phyloP scores from a whole-genome alignment of 1,140 invertebrate genomes.

The Drosophila insularis region DNA sequence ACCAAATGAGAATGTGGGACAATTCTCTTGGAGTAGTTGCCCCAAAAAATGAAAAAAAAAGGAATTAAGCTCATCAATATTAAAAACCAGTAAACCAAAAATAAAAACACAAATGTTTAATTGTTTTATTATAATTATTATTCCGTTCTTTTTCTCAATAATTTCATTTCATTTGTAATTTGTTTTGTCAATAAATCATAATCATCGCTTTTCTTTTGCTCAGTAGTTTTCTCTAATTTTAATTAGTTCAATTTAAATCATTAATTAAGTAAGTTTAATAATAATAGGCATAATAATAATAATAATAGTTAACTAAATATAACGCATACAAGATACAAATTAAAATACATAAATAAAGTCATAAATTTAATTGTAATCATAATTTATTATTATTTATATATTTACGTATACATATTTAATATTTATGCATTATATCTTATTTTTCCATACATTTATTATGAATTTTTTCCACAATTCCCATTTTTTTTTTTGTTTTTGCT shows the following conservation, averaged over 20 bases:
- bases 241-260: conserved; percentile 71
- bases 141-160: conserved; percentile 62
- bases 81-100: conserved; percentile 24
- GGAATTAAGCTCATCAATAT: background rate
- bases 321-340: conserved; percentile 78
- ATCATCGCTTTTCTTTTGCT: conserved; percentile 50
- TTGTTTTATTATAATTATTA: conserved; percentile 11
- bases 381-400: conserved; percentile 69
- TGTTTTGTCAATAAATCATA: conserved; percentile 61
- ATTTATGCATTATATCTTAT: conserved; percentile 47
- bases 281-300: conserved; percentile 38
- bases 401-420: conserved; percentile 62
- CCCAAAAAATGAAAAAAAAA: conserved; percentile 1
- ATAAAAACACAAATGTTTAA: conserved; percentile 47
- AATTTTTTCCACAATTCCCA: background rate
- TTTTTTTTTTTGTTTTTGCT: conserved; percentile 21
- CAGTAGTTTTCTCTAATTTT: conserved; percentile 48
- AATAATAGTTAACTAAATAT: conserved; percentile 77
- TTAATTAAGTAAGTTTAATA: conserved; percentile 79
- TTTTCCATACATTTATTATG: conserved; percentile 32
- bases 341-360: conserved; percentile 77
- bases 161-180: conserved; percentile 71
- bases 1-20: background rate
- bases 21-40: conserved; percentile 25
- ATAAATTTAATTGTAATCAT: conserved; percentile 65